Base-by-base conservation (phyloP, 2,888 invertebrate species). In the Cristatella mucedo region DNA sequence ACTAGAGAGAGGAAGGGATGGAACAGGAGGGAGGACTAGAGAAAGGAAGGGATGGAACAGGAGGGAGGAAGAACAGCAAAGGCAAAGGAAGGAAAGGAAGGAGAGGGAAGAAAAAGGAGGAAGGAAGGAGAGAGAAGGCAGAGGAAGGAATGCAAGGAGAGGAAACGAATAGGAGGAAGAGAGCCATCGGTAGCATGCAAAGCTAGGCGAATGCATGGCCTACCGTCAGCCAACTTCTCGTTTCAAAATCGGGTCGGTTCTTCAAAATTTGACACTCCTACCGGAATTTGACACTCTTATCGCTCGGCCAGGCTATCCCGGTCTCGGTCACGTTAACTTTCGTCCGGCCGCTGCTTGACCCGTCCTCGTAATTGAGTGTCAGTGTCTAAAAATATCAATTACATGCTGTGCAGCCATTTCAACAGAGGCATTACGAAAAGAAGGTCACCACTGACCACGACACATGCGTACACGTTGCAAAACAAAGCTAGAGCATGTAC, bases 251-350 rank as follows among this genome's bases (percentile, higher is more conserved):
- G 67, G 1, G 70, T 60, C 0, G 95, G 93, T 69, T 97, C 97
- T n/a, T n/a, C n/a, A n/a, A n/a, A n/a, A n/a, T n/a, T n/a, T n/a
- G n/a, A n/a, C n/a, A n/a, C n/a, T n/a, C n/a, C n/a, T n/a, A n/a
- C 41, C 74, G 73, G 66, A 95, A 99, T 68, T 97, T 97, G 21
- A 83, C 82, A 26, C 77, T 71, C 58, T 82, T 86, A 65, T 99
- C 97, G 0, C 95, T 89, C 1, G 77, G 77, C 97, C 97, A 97
- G 2, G 95, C 89, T 51, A 97, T 95, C n/a, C 84, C 89, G 1
- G 54, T 59, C 11, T 45, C 50, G 5, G 52, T 37, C 26, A 63
- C 42, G 0, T 32, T 33, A 15, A 53, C 46, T 7, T 18, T 3
- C 1, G 50, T 49, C 18, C 38, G 43, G 26, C 19, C 29, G 7